Base-by-base conservation (phyloP, 2,113 vertebrate species). In the Dendropsophus ebraccatus region DNA sequence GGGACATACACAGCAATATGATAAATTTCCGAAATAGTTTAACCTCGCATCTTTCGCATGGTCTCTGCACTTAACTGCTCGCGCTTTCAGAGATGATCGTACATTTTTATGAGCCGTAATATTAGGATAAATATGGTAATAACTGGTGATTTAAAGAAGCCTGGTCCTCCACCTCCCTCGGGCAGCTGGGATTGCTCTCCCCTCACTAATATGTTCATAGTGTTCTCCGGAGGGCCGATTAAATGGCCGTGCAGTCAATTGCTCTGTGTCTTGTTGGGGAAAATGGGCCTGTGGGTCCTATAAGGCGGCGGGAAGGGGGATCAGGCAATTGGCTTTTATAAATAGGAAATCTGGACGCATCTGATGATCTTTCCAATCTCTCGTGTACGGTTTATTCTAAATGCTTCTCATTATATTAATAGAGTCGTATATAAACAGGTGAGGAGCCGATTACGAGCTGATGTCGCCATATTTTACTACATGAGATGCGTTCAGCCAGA, bases 211-310 rank as follows among this genome's bases (percentile, higher is more conserved):
- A 0, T 6, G 21, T 2, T 28, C 14, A 52, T 0, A 12, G 25
- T 45, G 10, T 16, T 49, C 77, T 72, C 56, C 5, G 4, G 1
- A 1, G 16, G 11, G 0, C 0, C 0, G 56, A 25, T 70, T 77
- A 41, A 35, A 67, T 45, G 56, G 41, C 56, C 45, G 25, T 90
- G 85, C 56, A 1, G 1, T 54, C 37, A 23, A 5, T 32, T 81
- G 86, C 81, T 88, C 73, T 70, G 83, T 86, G 83, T 77, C n/a
- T 87, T 62, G 75, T 13, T 76, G 58, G 82, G 77, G 69, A 30
- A 86, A 86, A 84, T 45, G 21, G 11, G 79, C 70, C 86, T 52
- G 25, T 14, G 16, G 1, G 14, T 65, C n/a, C 30, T 9, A 60
- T 47, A 25, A n/a, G 16, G 0, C 0, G 3, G 32, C 37, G 23